These are phyloP conservation scores for Aphyosemion australe DNA, from an alignment of 2,113 vertebrate genomes.

Conservation along the genomic window DNA sequence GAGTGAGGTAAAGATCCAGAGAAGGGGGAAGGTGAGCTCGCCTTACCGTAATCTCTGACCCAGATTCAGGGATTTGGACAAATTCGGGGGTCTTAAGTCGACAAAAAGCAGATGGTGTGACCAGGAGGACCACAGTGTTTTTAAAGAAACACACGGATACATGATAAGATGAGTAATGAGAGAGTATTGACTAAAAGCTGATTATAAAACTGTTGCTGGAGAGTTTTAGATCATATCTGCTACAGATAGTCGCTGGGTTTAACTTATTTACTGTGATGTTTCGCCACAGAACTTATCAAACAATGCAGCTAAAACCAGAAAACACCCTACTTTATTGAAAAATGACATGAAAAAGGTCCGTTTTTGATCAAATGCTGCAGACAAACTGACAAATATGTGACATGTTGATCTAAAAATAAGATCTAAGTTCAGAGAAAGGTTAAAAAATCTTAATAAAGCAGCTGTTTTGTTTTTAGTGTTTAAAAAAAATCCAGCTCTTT, in stretches of 20 bases:
- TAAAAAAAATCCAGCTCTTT: background rate
- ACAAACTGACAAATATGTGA: background rate
- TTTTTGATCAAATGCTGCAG: too few species aligned
- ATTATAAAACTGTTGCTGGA: background rate
- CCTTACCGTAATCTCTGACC: slow-evolving; percentile 63
- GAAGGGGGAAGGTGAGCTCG: slow-evolving; percentile 9
- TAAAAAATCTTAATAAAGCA: background rate
- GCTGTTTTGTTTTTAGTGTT: background rate
- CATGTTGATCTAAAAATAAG: slow-evolving; percentile 1
- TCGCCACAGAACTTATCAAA: slow-evolving; percentile 9
- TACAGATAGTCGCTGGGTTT: background rate
- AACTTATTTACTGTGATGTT: background rate
- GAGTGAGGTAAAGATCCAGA: slow-evolving; percentile 4
- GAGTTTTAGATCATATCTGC: background rate
- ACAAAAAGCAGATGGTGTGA: slow-evolving; percentile 40
- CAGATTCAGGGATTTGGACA: slow-evolving; percentile 45
- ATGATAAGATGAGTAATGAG: background rate
- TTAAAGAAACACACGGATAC: slow-evolving; percentile 1
- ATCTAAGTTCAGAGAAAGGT: slow-evolving; percentile 3
- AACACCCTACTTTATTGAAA: background rate
- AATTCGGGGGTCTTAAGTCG: slow-evolving; percentile 29
- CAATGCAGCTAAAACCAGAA: slow-evolving; percentile 1
- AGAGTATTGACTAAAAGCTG: background rate
- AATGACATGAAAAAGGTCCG: too few species aligned
- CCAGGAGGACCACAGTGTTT: background rate